Evolutionary conservation across 2,888 invertebrate species (phyloP).

Genomic region (Altica lythri): DNA sequence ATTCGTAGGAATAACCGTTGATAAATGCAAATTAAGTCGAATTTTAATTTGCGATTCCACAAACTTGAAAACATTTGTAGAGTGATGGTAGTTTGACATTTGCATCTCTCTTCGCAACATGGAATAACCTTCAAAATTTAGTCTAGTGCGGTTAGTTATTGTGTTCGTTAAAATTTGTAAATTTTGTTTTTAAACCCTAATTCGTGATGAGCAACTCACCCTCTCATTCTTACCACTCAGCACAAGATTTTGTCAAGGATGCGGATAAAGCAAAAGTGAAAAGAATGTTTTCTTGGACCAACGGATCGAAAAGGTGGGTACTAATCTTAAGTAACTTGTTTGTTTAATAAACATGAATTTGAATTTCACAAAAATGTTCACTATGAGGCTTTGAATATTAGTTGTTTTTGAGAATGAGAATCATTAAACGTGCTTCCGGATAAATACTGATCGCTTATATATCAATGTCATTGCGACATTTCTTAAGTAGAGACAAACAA

Average conservation of each 20-base stretch:
- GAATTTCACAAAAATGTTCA: too few relatives aligned
- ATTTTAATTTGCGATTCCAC: too few relatives aligned
- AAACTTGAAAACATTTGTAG: background rate
- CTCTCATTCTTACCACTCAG: background rate
- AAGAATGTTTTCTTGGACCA: slow-evolving; percentile 35
- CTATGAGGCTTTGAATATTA: too few relatives aligned
- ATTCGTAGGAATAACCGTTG: background rate
- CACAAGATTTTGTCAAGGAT: background rate
- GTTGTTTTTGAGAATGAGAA: too few relatives aligned
- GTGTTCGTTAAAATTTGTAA: slow-evolving; percentile 4
- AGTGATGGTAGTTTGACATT: slow-evolving; percentile 20
- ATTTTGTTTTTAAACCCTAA: too few relatives aligned
- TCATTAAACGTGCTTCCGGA: too few relatives aligned
- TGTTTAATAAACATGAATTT: too few relatives aligned
- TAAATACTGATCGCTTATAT: too few relatives aligned
- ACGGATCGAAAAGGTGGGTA: too few relatives aligned
- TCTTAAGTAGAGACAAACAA: too few relatives aligned
- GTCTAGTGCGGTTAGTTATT: slow-evolving; percentile 19
- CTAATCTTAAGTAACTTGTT: too few relatives aligned
- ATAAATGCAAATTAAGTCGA: background rate
- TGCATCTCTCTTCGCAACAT: slow-evolving; percentile 16
- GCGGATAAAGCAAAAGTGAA: slow-evolving; percentile 23
- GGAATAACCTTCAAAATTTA: slow-evolving; percentile 20
- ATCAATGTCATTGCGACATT: too few relatives aligned
- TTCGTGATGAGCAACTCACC: slow-evolving; percentile 15